These are phyloP conservation scores for Pheosia gnoma DNA, from an alignment of 2,888 invertebrate genomes.

Conservation along the genomic window DNA sequence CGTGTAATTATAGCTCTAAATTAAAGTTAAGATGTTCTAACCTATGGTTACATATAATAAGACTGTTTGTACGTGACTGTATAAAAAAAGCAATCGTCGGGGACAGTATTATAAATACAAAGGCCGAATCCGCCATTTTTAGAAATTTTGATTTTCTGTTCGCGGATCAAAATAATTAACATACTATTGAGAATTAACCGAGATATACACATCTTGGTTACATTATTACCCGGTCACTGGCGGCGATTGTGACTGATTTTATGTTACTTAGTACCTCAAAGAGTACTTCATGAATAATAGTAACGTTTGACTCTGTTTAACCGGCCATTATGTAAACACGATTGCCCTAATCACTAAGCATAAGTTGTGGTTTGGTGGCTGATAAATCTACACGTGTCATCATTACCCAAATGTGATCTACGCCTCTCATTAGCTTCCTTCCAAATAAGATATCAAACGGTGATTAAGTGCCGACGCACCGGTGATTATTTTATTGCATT, in stretches of 20 bases:
- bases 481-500: constrained; percentile 80
- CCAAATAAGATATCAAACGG: constrained; percentile 78
- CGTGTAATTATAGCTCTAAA: constrained; percentile 7
- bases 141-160: no score
- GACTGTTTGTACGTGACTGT: neutral
- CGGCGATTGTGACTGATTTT: no score
- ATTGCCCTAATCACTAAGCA: constrained; percentile 72
- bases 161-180: no score
- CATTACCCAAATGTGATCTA: constrained; percentile 80
- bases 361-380: constrained; percentile 79
- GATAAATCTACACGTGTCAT: constrained; percentile 76
- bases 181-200: no score
- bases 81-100: neutral
- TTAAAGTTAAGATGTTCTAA: no score
- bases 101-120: no score
- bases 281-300: constrained; percentile 53
- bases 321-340: constrained; percentile 78
- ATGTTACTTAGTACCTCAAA: no score
- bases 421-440: constrained; percentile 76
- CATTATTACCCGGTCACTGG: no score
- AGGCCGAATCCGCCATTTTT: no score
- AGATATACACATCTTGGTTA: no score
- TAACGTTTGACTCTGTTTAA: constrained; percentile 70
- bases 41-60: no score
- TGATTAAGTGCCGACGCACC: constrained; percentile 70